Evolutionary conservation across 2,888 invertebrate species (phyloP).

Genomic region (Dryadula phaetusa): DNA sequence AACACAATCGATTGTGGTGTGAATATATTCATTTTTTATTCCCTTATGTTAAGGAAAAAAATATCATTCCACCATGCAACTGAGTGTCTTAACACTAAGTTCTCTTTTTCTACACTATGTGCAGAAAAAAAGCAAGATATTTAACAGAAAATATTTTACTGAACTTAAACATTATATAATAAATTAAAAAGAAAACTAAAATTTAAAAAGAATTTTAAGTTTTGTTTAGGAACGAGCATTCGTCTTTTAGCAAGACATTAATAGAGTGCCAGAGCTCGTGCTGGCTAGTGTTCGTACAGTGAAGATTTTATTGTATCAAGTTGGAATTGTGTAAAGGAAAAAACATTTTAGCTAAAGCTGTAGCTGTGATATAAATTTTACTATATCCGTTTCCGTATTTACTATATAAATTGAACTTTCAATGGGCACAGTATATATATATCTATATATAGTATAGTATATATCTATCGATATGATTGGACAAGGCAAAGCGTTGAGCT

Average conservation of each 20-base stretch:
- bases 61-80: too few relatives aligned
- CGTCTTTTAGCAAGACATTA: slow-evolving; percentile 45
- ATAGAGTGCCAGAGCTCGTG: slow-evolving; percentile 41
- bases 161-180: neutral
- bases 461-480: too few relatives aligned
- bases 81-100: too few relatives aligned
- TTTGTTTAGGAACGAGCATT: slow-evolving; percentile 43
- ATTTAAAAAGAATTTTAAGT: slow-evolving; percentile 33
- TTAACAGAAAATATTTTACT: too few relatives aligned
- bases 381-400: neutral
- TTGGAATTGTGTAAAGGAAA: slow-evolving; percentile 22
- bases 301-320: slow-evolving; percentile 36
- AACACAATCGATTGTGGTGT: too few relatives aligned
- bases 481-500: too few relatives aligned
- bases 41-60: too few relatives aligned
- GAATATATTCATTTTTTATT: too few relatives aligned
- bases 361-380: neutral
- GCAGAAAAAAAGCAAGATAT: too few relatives aligned
- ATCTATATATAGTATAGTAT: too few relatives aligned
- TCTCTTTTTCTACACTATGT: too few relatives aligned
- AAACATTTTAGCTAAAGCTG: slow-evolving; percentile 20
- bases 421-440: too few relatives aligned
- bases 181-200: slow-evolving; percentile 26
- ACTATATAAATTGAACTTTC: neutral
- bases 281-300: slow-evolving; percentile 31